Conservation (phyloP, 2,113 vertebrate species). For the Syngnathus typhle region DNA sequence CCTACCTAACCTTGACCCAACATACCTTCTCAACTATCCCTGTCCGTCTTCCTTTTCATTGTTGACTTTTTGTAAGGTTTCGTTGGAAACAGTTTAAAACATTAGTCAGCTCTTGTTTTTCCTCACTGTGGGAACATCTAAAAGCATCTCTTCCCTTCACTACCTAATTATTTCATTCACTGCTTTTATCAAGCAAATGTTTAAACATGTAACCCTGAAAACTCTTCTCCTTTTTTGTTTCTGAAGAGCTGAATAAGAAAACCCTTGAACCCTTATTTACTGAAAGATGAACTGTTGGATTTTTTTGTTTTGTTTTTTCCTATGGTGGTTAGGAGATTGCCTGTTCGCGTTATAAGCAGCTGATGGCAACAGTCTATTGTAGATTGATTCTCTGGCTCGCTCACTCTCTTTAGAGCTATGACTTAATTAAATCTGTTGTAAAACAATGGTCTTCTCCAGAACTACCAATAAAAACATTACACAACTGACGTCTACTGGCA, state of each 20-base stretch:
- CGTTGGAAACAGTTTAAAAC: constrained; percentile 68
- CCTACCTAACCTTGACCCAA: constrained; percentile 5
- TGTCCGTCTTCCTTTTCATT: constrained; percentile 32
- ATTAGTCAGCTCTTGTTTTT: constrained; percentile 54
- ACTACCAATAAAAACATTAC: constrained; percentile 67
- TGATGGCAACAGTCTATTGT: constrained; percentile 52
- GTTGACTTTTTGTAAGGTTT: constrained; percentile 57
- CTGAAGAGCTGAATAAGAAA: constrained; percentile 55
- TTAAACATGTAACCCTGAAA: constrained; percentile 50
- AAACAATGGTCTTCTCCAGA: constrained; percentile 65
- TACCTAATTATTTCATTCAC: constrained; percentile 42
- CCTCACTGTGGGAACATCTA: constrained; percentile 36
- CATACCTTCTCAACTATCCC: constrained; percentile 7
- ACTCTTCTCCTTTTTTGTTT: constrained; percentile 42
- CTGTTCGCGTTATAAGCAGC: constrained; percentile 54
- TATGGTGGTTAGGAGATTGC: constrained; percentile 64
- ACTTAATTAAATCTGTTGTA: constrained; percentile 65
- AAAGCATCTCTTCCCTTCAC: constrained; percentile 35
- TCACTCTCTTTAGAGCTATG: constrained; percentile 62
- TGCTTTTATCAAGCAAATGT: constrained; percentile 45
- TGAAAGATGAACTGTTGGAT: constrained; percentile 42
- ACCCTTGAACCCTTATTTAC: constrained; percentile 58
- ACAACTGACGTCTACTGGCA: constrained; percentile 37
- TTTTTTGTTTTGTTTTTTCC: constrained; percentile 40
- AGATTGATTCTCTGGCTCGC: constrained; percentile 61